Evolutionary conservation across 1,140 invertebrate genomes (phyloP), one percentile per base, ranked within the genome.

Genomic region (Neoseiulus cucumeris): DNA sequence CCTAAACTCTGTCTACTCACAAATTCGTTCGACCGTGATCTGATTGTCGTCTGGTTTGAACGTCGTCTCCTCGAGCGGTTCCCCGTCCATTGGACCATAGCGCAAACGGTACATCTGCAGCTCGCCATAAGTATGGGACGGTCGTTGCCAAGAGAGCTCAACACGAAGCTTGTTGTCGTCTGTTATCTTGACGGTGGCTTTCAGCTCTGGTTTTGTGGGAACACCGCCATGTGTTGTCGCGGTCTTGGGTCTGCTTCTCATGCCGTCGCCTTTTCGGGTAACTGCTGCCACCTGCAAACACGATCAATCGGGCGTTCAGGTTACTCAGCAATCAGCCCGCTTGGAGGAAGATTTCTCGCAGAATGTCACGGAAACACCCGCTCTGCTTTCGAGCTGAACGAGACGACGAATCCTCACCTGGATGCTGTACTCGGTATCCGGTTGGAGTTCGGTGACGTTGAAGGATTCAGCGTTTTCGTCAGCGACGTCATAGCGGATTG

Each of bases 221-320:
- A 94, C 91, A 70, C 93, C 92, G 9, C 92, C 92, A 20, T 89
- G 90, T 2, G 92, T 97, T 75, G 82, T 86, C 0, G 92, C 84
- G 44, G 83, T 82, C 51, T 86, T 84, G 2, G 87, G 85, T 65
- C 81, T 75, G 72, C 90, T 94, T 64, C 91, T 78, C 72, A 88
- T 84, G 2, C 93, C 93, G 75, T 97, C 92, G 4, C 92, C 92
- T 76, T 93, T 95, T 51, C 92, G 81, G 0, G 91, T 95, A 29
- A 94, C 77, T 0, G 91, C 93, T 0, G 91, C 89, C 28, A 97
- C 91, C 79, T 91, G 87, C 17, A 90, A 83, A 14, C n/a, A n/a
- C n/a, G n/a, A n/a, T n/a, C n/a, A n/a, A n/a, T n/a, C n/a, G n/a
- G n/a, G n/a, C n/a, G n/a, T n/a, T n/a, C n/a, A n/a, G n/a, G n/a